phyloP scores from a whole-genome alignment of 2,888 invertebrate genomes.

The Amphimallon solstitiale region DNA sequence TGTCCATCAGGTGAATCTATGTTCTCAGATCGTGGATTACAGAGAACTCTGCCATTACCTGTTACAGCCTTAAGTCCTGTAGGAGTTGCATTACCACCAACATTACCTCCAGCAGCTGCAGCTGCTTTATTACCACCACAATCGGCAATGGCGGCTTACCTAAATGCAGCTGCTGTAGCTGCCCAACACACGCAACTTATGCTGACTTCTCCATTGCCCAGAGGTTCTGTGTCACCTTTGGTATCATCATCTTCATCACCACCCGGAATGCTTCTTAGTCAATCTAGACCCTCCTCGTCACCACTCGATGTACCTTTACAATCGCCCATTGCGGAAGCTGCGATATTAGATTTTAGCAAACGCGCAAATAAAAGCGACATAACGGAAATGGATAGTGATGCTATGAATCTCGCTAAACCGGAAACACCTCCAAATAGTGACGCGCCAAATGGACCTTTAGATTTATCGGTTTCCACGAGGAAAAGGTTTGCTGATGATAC shows the following conservation, averaged over 20 bases:
- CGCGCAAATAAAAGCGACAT: constrained; percentile 58
- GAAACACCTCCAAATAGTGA: constrained; percentile 66
- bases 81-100: constrained; percentile 73
- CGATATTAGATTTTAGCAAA: constrained; percentile 85
- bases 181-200: constrained; percentile 77
- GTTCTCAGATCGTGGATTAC: constrained; percentile 71
- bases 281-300: constrained; percentile 58
- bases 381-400: constrained; percentile 72
- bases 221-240: constrained; percentile 72
- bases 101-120: constrained; percentile 73
- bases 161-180: constrained; percentile 75
- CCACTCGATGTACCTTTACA: constrained; percentile 66
- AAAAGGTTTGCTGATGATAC: constrained; percentile 73
- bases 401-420: constrained; percentile 76
- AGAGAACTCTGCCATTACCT: constrained; percentile 65
- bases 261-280: constrained; percentile 61
- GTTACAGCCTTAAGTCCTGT: constrained; percentile 73
- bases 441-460: constrained; percentile 74
- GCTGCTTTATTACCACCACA: constrained; percentile 78
- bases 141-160: constrained; percentile 84
- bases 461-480: constrained; percentile 80
- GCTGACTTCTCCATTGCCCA: constrained; percentile 71
- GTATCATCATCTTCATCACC: constrained; percentile 76
- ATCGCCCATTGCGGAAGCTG: constrained; percentile 68
- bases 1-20: constrained; percentile 84